phyloP scores from a whole-genome alignment of 2,113 vertebrate genomes.

The Erythrocercus mccallii region DNA sequence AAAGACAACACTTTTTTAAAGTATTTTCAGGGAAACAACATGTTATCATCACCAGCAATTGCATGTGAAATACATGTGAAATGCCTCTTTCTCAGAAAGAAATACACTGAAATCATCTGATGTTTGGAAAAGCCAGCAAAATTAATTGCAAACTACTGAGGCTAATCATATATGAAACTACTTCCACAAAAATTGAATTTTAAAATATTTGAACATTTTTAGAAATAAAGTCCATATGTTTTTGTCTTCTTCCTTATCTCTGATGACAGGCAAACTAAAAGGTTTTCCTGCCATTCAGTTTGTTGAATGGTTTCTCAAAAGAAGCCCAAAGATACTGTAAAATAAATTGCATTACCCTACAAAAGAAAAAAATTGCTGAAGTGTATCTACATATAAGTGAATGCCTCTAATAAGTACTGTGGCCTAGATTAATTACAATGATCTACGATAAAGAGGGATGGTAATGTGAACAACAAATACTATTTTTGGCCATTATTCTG shows the following conservation, averaged over 20 bases:
- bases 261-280: neutral
- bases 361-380: neutral
- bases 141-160: neutral
- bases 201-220: neutral
- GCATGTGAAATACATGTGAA: neutral
- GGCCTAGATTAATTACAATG: neutral
- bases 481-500: neutral
- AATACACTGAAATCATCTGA: neutral
- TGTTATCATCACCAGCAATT: no score
- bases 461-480: neutral
- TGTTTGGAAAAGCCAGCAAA: neutral
- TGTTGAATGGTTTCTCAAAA: neutral
- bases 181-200: neutral
- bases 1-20: neutral
- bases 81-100: neutral
- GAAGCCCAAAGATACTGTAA: neutral
- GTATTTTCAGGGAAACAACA: neutral
- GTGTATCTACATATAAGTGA: neutral
- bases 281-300: neutral
- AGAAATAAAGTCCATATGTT: neutral
- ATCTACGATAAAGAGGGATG: neutral
- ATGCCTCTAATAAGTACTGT: neutral
- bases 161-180: neutral
- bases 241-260: neutral
- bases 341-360: neutral